A percentile compares a stretch with the other conserved stretches of the same genome.
Evolutionary conservation across 2,888 invertebrate species (phyloP).

Genomic region (Catocala sponsa): DNA sequence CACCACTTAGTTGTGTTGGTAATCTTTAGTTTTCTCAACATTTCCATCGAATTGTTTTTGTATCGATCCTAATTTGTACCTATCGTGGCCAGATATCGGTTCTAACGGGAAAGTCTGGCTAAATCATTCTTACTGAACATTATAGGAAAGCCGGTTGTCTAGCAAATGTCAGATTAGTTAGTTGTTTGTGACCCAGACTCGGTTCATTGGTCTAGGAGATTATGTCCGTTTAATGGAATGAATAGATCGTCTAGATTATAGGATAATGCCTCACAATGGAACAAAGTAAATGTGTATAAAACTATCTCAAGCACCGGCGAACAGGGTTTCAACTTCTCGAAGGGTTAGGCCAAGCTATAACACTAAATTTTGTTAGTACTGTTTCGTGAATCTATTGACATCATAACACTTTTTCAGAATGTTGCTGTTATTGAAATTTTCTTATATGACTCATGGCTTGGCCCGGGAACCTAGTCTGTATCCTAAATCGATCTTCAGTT

Average conservation of each 20-base stretch:
- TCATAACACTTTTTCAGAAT: too few relatives aligned
- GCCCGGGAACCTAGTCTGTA: too few relatives aligned
- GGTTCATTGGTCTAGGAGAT: conserved; percentile 24
- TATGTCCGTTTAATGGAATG: conserved; percentile 29
- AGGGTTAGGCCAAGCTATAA: too few relatives aligned
- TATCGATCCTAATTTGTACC: conserved; percentile 5
- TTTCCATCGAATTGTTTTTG: background rate
- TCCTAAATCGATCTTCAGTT: too few relatives aligned
- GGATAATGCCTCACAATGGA: background rate
- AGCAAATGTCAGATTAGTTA: conserved; percentile 39
- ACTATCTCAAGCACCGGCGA: background rate
- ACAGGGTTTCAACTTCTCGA: too few relatives aligned
- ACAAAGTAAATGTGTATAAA: conserved; percentile 10
- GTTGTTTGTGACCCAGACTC: conserved; percentile 25
- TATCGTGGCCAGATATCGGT: background rate
- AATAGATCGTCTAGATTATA: conserved; percentile 27
- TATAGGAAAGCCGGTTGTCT: conserved; percentile 23
- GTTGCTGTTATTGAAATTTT: too few relatives aligned
- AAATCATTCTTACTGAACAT: conserved; percentile 9
- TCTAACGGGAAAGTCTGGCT: background rate
- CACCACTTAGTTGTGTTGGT: background rate
- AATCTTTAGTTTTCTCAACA: background rate
- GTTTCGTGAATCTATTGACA: too few relatives aligned
- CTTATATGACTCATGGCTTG: too few relatives aligned
- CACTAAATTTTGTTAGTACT: too few relatives aligned